These are phyloP conservation scores for Drosophila atripex DNA, from an alignment of 2,888 invertebrate species.

Conservation along the genomic window DNA sequence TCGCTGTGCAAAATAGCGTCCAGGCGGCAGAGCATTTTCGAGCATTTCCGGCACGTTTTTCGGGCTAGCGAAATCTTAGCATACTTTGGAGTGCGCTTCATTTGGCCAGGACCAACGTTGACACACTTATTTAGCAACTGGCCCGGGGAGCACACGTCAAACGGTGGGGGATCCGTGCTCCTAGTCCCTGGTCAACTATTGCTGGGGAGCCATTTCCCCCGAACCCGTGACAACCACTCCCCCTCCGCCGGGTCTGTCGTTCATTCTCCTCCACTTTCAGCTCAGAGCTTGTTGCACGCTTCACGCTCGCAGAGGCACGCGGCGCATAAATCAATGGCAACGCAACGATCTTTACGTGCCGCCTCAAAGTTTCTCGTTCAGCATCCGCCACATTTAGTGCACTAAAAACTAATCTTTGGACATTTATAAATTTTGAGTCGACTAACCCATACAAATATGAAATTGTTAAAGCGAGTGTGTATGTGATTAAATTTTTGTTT, in stretches of 20 bases:
- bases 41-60: conserved; percentile 45
- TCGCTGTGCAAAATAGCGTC: conserved; percentile 49
- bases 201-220: conserved; percentile 18
- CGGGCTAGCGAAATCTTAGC: conserved; percentile 42
- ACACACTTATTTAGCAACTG: conserved; percentile 76
- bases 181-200: conserved; percentile 25
- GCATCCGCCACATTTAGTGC: conserved; percentile 30
- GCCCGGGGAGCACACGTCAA: conserved; percentile 45
- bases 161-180: conserved; percentile 9
- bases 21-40: conserved; percentile 21
- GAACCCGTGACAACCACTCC: neutral
- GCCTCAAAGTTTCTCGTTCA: conserved; percentile 41
- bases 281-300: conserved; percentile 75
- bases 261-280: conserved; percentile 15
- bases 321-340: conserved; percentile 79
- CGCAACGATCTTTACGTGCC: conserved; percentile 79
- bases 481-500: too few species aligned
- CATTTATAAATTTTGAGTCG: neutral
- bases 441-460: too few species aligned
- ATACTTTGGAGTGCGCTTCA: conserved; percentile 63
- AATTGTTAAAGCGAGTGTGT: too few species aligned
- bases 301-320: conserved; percentile 70
- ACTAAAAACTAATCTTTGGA: neutral
- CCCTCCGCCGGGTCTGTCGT: conserved; percentile 8
- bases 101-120: conserved; percentile 55